Evolutionary conservation across 2,797 vertebrate species (phyloP).

Genomic region (Ispidina lecontei): DNA sequence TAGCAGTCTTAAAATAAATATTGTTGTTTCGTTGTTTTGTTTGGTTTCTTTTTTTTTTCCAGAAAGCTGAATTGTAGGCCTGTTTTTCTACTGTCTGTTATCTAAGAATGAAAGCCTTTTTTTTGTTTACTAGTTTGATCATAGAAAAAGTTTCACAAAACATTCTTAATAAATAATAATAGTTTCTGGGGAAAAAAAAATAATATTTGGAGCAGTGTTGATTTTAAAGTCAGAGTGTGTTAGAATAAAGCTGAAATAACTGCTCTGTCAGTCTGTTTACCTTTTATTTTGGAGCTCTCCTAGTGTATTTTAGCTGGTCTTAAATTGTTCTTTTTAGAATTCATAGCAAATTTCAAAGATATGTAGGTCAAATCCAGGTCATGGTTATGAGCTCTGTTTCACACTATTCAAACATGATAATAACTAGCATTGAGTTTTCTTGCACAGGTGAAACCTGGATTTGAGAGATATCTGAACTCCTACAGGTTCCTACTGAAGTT

Average conservation of each 20-base stretch:
- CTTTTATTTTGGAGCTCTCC: background rate
- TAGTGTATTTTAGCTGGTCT: background rate
- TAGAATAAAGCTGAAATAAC: background rate
- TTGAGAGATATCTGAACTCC: background rate
- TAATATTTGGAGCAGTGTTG: background rate
- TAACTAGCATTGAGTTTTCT: background rate
- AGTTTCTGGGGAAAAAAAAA: background rate
- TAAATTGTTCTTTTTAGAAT: background rate
- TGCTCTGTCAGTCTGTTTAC: background rate
- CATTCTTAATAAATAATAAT: constrained; percentile 6
- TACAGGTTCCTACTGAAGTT: background rate
- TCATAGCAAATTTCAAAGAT: constrained; percentile 9
- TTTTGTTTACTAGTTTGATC: background rate
- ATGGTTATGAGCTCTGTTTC: background rate
- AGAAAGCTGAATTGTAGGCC: background rate
- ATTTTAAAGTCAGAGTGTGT: constrained; percentile 16
- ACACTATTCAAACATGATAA: background rate
- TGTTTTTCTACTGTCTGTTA: background rate
- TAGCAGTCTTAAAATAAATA: background rate
- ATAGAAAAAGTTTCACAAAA: constrained; percentile 17
- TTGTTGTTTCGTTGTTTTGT: background rate
- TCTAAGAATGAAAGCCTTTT: background rate
- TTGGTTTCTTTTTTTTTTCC: background rate
- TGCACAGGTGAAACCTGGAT: background rate
- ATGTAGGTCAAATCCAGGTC: background rate